Evolutionary conservation across 2,888 invertebrate species (phyloP).

Genomic region (Ophion costatus): DNA sequence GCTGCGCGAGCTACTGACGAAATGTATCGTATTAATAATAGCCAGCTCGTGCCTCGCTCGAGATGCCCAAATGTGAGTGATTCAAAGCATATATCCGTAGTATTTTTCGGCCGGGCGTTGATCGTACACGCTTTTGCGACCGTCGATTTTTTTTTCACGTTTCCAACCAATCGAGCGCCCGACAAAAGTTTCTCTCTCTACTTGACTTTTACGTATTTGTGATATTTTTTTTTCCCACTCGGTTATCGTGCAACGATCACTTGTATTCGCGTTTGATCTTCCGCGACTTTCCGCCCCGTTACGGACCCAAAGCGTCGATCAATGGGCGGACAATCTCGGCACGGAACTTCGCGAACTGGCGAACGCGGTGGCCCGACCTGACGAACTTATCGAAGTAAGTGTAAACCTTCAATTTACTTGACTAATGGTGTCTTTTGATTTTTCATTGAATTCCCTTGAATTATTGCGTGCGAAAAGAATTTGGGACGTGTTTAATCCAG

Average conservation of each 20-base stretch:
- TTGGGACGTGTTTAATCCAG: too few relatives aligned
- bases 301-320: constrained; percentile 87
- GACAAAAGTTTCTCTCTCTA: too few relatives aligned
- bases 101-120: constrained; percentile 7
- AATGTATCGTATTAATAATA: constrained; percentile 70
- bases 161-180: too few relatives aligned
- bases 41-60: constrained; percentile 69
- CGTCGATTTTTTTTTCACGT: neutral
- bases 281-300: constrained; percentile 28
- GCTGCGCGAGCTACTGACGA: constrained; percentile 65
- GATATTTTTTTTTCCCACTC: neutral
- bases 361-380: constrained; percentile 90
- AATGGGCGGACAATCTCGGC: constrained; percentile 92
- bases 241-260: constrained; percentile 7
- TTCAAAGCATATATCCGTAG: constrained; percentile 11
- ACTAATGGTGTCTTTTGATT: neutral
- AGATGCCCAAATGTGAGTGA: constrained; percentile 73
- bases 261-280: neutral
- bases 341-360: constrained; percentile 92
- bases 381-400: constrained; percentile 90
- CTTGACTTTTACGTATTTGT: too few relatives aligned
- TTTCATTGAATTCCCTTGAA: neutral
- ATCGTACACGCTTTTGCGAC: neutral
- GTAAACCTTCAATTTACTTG: neutral
- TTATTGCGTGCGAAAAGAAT: too few relatives aligned